A percentile compares a stretch with the other conserved stretches of the same genome.
These are phyloP conservation scores for Galeopterus variegatus DNA, from an alignment of 2,113 vertebrate species.

Conservation along the genomic window DNA sequence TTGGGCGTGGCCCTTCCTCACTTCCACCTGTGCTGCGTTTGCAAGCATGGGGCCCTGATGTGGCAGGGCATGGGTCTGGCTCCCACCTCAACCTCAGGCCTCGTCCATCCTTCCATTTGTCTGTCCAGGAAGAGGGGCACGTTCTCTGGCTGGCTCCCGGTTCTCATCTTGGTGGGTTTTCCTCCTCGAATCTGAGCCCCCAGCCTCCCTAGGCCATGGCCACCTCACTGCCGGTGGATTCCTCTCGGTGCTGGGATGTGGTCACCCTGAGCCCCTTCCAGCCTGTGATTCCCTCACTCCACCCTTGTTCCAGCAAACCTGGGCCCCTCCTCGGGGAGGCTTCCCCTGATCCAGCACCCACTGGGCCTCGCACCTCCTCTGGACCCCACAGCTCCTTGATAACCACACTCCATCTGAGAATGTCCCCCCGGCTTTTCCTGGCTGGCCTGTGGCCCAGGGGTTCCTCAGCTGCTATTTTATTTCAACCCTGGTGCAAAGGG, in stretches of 20 bases:
- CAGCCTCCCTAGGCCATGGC: neutral
- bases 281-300: neutral
- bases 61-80: neutral
- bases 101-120: neutral
- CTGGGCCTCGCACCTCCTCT: neutral
- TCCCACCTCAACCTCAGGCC: neutral
- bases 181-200: neutral
- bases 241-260: neutral
- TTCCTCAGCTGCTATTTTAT: neutral
- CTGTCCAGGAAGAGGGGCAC: neutral
- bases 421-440: too few relatives aligned
- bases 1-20: neutral
- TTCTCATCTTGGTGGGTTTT: too few relatives aligned
- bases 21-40: fast-evolving
- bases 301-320: neutral
- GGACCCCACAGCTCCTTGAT: neutral
- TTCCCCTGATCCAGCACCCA: neutral
- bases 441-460: neutral
- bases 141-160: neutral
- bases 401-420: neutral
- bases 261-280: neutral
- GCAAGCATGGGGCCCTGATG: too few relatives aligned
- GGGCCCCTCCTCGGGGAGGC: neutral
- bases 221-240: neutral
- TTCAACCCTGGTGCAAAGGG: neutral